A percentile compares a stretch with the other conserved stretches of the same genome.
These are phyloP conservation scores for Anguilla megastoma DNA, from an alignment of 2,797 vertebrate genomes.

Conservation along the genomic window DNA sequence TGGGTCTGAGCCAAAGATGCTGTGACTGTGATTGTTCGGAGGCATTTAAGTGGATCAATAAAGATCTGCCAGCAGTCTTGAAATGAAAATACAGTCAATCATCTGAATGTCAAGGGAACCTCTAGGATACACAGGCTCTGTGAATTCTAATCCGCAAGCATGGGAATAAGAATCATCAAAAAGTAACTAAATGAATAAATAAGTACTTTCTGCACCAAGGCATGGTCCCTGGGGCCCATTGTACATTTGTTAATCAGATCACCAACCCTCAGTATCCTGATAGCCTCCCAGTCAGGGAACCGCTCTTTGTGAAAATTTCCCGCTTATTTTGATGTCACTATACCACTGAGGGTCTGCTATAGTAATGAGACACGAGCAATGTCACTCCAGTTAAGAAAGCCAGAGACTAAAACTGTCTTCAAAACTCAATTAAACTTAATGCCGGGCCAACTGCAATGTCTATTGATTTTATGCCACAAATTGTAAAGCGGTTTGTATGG, in stretches of 20 bases:
- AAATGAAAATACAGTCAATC: constrained; percentile 51
- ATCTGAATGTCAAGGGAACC: constrained; percentile 47
- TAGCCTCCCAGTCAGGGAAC: background rate
- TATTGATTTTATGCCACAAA: background rate
- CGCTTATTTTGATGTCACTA: background rate
- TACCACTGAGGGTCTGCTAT: background rate
- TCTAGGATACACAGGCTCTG: constrained; percentile 42
- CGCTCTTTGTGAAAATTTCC: background rate
- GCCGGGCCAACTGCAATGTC: background rate
- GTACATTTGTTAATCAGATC: background rate
- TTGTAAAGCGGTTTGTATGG: background rate
- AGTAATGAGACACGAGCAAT: background rate
- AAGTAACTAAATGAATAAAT: constrained; percentile 26
- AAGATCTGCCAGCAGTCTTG: constrained; percentile 31
- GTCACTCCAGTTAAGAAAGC: background rate
- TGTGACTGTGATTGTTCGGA: constrained; percentile 53
- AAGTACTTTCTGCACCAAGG: background rate
- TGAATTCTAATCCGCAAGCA: constrained; percentile 51
- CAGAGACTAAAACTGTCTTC: constrained; percentile 8
- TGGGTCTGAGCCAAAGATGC: constrained; percentile 43
- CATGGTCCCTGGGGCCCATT: background rate
- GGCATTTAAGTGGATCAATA: constrained; percentile 54
- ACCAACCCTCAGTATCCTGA: background rate
- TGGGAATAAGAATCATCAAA: constrained; percentile 41
- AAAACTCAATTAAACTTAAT: constrained; percentile 9